Evolutionary conservation across 2,113 vertebrate species (phyloP).

Genomic region (Stigmatopora argus): DNA sequence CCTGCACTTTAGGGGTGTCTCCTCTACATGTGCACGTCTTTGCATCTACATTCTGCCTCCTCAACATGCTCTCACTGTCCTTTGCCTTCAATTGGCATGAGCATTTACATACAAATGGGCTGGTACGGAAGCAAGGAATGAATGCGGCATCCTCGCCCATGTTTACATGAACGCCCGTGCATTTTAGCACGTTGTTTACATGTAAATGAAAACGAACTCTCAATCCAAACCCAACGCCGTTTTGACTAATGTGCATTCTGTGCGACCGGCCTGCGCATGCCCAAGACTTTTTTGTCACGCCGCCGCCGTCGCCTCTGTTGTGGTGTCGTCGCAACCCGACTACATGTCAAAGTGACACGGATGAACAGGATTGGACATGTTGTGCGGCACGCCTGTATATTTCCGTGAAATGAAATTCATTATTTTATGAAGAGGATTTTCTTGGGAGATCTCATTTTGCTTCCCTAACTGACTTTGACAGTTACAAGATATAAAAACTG

Average conservation of each 20-base stretch:
- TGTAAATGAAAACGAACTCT: background rate
- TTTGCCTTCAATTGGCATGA: constrained; percentile 7
- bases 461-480: too few relatives aligned
- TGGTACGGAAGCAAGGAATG: background rate
- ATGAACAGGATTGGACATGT: constrained; percentile 5
- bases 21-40: constrained; percentile 27
- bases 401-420: too few relatives aligned
- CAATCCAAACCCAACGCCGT: background rate
- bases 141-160: background rate
- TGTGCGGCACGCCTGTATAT: background rate
- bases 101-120: constrained; percentile 10
- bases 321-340: constrained; percentile 4
- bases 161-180: background rate
- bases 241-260: background rate
- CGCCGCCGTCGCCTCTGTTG: constrained; percentile 7
- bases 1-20: constrained; percentile 4
- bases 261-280: background rate
- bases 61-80: constrained; percentile 4
- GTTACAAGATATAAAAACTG: too few relatives aligned
- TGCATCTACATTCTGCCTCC: constrained; percentile 31
- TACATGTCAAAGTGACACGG: constrained; percentile 4
- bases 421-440: too few relatives aligned
- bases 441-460: too few relatives aligned
- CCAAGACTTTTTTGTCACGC: background rate
- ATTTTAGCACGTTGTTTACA: background rate